These are phyloP conservation scores for Phenganax subtilis DNA, from an alignment of 92 coral and sea anemone species.

Conservation along the genomic window DNA sequence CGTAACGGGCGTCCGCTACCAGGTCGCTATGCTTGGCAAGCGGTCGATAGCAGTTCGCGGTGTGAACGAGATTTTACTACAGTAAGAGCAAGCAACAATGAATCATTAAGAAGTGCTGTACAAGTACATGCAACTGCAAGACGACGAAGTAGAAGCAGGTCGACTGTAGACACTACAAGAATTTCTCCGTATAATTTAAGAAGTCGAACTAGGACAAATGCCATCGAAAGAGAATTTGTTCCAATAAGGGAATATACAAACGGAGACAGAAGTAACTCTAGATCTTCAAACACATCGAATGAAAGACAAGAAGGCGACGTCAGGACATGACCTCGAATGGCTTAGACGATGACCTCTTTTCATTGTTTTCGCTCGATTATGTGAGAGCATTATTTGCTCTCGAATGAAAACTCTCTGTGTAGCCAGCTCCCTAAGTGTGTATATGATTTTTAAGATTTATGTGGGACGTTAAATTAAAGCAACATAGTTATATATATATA, in stretches of 20 bases:
- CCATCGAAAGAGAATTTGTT: constrained; percentile 18
- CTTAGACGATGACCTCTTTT: constrained; percentile 3
- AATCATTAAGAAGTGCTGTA: background rate
- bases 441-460: constrained; percentile 1
- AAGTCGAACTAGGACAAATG: constrained; percentile 25
- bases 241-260: constrained; percentile 24
- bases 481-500: background rate
- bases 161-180: constrained; percentile 19
- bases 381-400: background rate
- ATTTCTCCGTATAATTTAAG: constrained; percentile 29
- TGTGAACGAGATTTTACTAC: background rate
- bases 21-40: constrained; percentile 86
- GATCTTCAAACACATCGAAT: constrained; percentile 32
- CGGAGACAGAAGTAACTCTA: constrained; percentile 13
- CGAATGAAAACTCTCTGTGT: background rate
- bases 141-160: constrained; percentile 2
- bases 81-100: constrained; percentile 18
- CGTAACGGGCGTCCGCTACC: constrained; percentile 71
- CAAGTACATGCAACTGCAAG: background rate
- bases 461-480: constrained; percentile 15
- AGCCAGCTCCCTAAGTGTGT: constrained; percentile 11
- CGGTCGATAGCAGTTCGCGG: constrained; percentile 48
- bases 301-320: constrained; percentile 43
- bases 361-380: background rate
- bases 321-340: constrained; percentile 31